Evolutionary conservation across 1,140 invertebrate species (phyloP), one percentile per base, ranked within the genome.

Genomic region (Trichomalopsis sarcophagae): DNA sequence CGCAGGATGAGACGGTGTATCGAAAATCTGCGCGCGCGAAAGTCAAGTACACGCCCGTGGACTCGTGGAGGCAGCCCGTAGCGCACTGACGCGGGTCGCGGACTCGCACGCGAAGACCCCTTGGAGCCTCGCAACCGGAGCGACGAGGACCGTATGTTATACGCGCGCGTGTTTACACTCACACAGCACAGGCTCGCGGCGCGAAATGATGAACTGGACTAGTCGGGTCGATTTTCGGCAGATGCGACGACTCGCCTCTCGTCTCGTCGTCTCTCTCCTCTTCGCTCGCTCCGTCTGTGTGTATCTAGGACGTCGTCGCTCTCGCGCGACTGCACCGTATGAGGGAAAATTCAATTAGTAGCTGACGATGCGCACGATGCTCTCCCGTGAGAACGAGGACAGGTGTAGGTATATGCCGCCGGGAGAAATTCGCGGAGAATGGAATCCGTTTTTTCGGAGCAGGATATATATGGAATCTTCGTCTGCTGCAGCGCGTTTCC

Each of bases 331-430:
- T 62, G 55, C 55, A 62, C 21, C 21, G 21, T 62, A 62, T n/a
- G 55, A 62, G 55, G 30, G n/a, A 50, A 47, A 44, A 40, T 82
- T 68, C 17, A 77, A 83, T 83, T 83, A 68, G 47, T 14, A 13
- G 47, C 21, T 62, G 27, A 71, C 23, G 23, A 71, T 71, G 68
- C 23, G 23, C 30, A n/a, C 30, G 27, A 71, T 30, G 68, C 68
- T 71, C 68, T 71, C 30, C 17, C 55, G 74, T 83, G 81, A 66
- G 81, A 83, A 83, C 17, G 81, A n/a, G 81, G 40, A 76, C 81
- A 74, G 14, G 55, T 62, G 55, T n/a, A n/a, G n/a, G n/a, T 62
- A 62, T n/a, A 62, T 6, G 55, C 17, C 55, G 21, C 14, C 11
- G 7, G 17, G 44, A 62, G 81, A 62, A 82, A 74, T 33, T 82